Evolutionary conservation across 37 sponge, comb jelly and placozoan genomes (phyloP), one percentile per base, ranked within the genome.

Genomic region (Oscarella lobularis): DNA sequence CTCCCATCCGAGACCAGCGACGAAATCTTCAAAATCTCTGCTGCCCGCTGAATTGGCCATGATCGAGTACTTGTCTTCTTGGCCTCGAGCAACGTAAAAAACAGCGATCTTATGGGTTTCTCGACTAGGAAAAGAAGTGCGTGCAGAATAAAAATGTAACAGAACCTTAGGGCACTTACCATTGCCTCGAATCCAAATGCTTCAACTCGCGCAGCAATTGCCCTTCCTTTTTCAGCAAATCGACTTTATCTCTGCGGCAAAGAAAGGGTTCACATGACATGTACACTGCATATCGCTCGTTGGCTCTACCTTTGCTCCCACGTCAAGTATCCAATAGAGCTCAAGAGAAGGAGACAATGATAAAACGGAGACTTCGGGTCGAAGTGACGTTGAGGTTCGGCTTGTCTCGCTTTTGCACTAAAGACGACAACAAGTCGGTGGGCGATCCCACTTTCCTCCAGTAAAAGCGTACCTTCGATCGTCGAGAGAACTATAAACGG

Each of bases 101-200:
- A 98, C 90, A 38, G 89, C 99, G 30, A 98, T 80, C 81, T 98
- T 98, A 84, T 98, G 95, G 0, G 89, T 94, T 66, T 91, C 89
- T 1, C 99, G 92, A 41, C 99, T 95, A 75, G 29, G 31, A 68
- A 5, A 14, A 29, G 71, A 30, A 68, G 33, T 68, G 71, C 71
- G 33, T 14, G 31, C 6, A 30, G 33, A 14, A 5, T 14, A 68
- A 20, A 30, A 32, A 14, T 5, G 29, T 68, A 68, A 4, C 14
- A 14, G 29, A 39, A 39, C 30, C 4, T 9, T 31, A 74, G 66
- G 55, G 27, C n/a, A 35, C 66, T 40, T 39, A 74, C 75, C 75
- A 74, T 6, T 39, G 75, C 27, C 75, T 48, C 27, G 9, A 20
- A 79, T 95, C 96, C 67, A 95, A 75, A 33, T 84, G 55, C 77